A percentile compares a stretch with the other conserved stretches of the same genome.
Conservation (phyloP, 2,888 invertebrate species). For the Labia minor region DNA sequence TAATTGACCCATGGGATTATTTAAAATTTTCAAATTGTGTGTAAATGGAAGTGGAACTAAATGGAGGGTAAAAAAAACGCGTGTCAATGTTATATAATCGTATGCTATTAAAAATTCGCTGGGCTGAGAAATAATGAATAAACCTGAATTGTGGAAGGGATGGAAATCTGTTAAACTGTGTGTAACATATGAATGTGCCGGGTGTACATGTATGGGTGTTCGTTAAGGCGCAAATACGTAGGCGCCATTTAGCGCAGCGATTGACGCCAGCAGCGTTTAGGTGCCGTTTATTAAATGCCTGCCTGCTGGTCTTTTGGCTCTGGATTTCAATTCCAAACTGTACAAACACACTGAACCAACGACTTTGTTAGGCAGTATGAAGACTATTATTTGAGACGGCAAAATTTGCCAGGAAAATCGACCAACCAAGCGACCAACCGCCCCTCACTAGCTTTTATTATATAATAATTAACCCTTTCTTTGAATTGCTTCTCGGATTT, state of each 20-base stretch:
- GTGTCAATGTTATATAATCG: too few species aligned
- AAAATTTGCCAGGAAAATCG: not conserved
- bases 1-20: too few species aligned
- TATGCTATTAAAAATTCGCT: not conserved
- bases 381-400: not conserved
- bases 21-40: too few species aligned
- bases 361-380: conserved; percentile 3
- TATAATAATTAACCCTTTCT: not conserved
- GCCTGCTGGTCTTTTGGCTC: not conserved
- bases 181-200: not conserved
- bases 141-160: not conserved
- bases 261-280: too few species aligned
- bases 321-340: not conserved
- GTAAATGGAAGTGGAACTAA: too few species aligned
- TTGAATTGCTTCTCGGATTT: not conserved
- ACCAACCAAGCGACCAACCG: too few species aligned
- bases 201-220: not conserved
- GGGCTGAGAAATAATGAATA: not conserved
- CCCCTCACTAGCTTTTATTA: not conserved
- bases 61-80: too few species aligned
- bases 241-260: not conserved
- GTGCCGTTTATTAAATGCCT: not conserved
- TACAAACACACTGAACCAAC: not conserved
- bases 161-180: conserved; percentile 1
- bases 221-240: not conserved